Evolutionary conservation across 2,113 vertebrate genomes (phyloP), one percentile per base, ranked within the genome.

Genomic region (Forbesichthys agassizii): DNA sequence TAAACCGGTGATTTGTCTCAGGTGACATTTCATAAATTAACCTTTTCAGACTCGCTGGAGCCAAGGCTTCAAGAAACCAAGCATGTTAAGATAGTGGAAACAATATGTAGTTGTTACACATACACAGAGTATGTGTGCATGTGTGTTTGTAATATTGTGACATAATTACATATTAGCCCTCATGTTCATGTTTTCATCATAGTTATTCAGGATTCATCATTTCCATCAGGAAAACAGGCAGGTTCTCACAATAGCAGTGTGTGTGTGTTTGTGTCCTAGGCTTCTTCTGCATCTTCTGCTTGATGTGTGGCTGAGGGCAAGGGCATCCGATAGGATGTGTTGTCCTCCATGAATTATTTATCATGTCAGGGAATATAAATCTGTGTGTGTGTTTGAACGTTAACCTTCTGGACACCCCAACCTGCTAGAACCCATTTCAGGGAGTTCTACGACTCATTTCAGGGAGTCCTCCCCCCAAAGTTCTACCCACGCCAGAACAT

Each of bases 311-410:
- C 67, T 27, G 81, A 86, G 74, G 83, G 81, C 82, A 77, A 84
- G 76, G 84, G 85, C 87, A 83, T 79, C 77, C 79, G 83, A 84
- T 74, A 71, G 81, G 80, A 67, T 54, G 76, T 75, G 80, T 88
- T 88, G 87, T 88, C 85, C 73, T 88, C 68, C 67, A 66, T 89
- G 83, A 85, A 89, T 90, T 82, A 89, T 89, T 89, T 88, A 90
- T 78, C 57, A 74, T 67, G 59, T 20, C 48, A 51, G 84, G 71
- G 82, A 75, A 62, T 46, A 36, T 59, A 66, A 18, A 56, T 42
- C n/a, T 42, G 9, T 57, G 48, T 13, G 5, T 42, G 14, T 49
- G 5, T 67, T 20, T 27, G 27, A 27, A 27, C 1, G 27, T 27
- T 27, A 27, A 27, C 27, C 27, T 27, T 27, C 27, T 2, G 27